Percentiles rank a stretch among this genome's conserved stretches.
These are phyloP conservation scores for Bombylius discolor DNA, from an alignment of 2,888 invertebrate genomes.

Conservation along the genomic window DNA sequence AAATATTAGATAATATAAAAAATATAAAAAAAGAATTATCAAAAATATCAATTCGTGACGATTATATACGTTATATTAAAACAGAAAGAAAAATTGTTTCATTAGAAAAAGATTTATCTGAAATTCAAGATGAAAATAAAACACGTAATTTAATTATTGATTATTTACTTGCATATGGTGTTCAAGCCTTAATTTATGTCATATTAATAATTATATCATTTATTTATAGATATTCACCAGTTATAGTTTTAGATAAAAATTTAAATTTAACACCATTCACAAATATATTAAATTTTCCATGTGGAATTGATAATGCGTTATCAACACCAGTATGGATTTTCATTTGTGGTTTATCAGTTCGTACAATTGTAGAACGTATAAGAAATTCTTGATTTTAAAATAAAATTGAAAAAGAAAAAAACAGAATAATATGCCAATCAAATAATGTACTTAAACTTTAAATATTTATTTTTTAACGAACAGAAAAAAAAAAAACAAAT, in stretches of 20 bases:
- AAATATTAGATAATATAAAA: constrained; percentile 5
- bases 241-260: constrained; percentile 35
- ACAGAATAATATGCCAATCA: too few species aligned
- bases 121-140: neutral
- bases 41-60: constrained; percentile 12
- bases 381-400: neutral
- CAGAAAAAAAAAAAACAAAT: too few species aligned
- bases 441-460: too few species aligned
- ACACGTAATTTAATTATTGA: constrained; percentile 4
- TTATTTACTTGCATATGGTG: constrained; percentile 26
- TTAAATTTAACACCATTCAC: constrained; percentile 38
- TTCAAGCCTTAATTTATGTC: constrained; percentile 30
- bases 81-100: constrained; percentile 13
- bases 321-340: constrained; percentile 42
- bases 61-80: constrained; percentile 13
- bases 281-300: constrained; percentile 39
- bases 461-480: too few species aligned
- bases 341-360: constrained; percentile 37
- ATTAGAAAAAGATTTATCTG: constrained; percentile 5
- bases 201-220: constrained; percentile 33
- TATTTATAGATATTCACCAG: constrained; percentile 36
- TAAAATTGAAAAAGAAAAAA: too few species aligned
- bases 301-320: constrained; percentile 36
- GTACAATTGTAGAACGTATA: constrained; percentile 19
- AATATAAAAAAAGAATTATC: constrained; percentile 6